A percentile compares a stretch with the other conserved stretches of the same genome.
phyloP scores from a whole-genome alignment of 2,888 invertebrate genomes.

The Octodonta nipae region DNA sequence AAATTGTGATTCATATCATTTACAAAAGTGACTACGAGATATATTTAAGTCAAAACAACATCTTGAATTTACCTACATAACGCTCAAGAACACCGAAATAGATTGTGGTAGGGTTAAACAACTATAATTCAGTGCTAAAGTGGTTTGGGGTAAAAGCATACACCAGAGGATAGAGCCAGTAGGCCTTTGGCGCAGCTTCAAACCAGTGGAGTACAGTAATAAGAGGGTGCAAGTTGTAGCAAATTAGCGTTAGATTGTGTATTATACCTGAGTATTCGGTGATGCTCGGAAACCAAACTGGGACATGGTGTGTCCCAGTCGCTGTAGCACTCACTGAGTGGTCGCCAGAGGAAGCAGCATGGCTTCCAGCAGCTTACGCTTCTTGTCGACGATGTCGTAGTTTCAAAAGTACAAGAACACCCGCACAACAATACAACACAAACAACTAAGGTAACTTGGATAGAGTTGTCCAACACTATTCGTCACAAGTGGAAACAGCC shows the following conservation, averaged over 20 bases:
- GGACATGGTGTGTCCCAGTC: conserved; percentile 50
- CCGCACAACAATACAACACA: neutral
- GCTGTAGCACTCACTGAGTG: conserved; percentile 33
- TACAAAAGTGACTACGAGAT: too few species aligned
- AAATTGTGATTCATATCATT: too few species aligned
- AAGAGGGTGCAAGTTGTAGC: conserved; percentile 3
- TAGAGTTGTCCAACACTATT: neutral
- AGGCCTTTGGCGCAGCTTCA: too few species aligned
- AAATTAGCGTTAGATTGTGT: too few species aligned
- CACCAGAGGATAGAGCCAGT: too few species aligned
- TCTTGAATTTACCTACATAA: too few species aligned
- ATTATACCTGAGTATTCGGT: conserved; percentile 48
- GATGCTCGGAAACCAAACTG: conserved; percentile 54
- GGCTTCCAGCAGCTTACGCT: conserved; percentile 23
- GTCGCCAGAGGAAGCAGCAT: conserved; percentile 32
- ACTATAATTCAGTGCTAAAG: too few species aligned
- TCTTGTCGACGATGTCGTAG: neutral
- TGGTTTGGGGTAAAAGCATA: too few species aligned
- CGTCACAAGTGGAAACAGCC: conserved; percentile 6
- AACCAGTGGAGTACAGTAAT: conserved; percentile 7
- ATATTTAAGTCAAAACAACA: too few species aligned
- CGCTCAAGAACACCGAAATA: too few species aligned
- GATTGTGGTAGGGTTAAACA: too few species aligned
- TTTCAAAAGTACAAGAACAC: neutral
- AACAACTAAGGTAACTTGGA: neutral